These are phyloP conservation scores for Glandiceps talaboti DNA, from an alignment of 53 echinoderm and acorn worm species.

Conservation along the genomic window DNA sequence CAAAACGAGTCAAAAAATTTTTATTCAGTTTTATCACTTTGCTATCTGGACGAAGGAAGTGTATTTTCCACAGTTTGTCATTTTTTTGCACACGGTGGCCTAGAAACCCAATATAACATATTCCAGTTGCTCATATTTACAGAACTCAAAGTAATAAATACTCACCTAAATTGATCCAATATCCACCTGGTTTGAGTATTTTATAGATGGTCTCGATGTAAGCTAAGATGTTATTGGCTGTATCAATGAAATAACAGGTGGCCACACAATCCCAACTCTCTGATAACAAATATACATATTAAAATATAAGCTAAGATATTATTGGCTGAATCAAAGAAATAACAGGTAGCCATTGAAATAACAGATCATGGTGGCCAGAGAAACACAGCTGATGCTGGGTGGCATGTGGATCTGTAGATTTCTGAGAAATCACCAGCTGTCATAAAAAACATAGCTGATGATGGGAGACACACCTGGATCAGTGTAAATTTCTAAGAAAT, in stretches of 20 bases:
- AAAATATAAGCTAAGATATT: conserved; percentile 75
- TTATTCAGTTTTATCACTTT: no score
- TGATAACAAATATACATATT: conserved; percentile 24
- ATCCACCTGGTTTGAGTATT: conserved; percentile 86
- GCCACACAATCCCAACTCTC: conserved; percentile 87
- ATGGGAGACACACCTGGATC: conserved; percentile 36
- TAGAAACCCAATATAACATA: no score
- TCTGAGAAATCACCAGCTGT: conserved; percentile 85
- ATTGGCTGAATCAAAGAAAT: conserved; percentile 92
- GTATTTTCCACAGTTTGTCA: no score
- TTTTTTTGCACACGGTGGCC: no score
- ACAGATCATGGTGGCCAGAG: no score
- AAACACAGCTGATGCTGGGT: no score
- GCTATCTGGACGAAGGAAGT: no score
- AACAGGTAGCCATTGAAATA: conserved; percentile 82
- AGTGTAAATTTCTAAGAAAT: conserved; percentile 79
- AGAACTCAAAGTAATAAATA: no score
- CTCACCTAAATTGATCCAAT: conserved; percentile 84
- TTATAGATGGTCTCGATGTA: conserved; percentile 78
- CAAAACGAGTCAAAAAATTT: no score
- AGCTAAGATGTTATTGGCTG: conserved; percentile 78
- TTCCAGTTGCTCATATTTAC: no score
- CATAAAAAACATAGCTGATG: neutral
- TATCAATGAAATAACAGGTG: conserved; percentile 91
- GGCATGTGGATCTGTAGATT: conserved; percentile 63